phyloP scores from a whole-genome alignment of 2,888 invertebrate species.

The Cheilosia soror region DNA sequence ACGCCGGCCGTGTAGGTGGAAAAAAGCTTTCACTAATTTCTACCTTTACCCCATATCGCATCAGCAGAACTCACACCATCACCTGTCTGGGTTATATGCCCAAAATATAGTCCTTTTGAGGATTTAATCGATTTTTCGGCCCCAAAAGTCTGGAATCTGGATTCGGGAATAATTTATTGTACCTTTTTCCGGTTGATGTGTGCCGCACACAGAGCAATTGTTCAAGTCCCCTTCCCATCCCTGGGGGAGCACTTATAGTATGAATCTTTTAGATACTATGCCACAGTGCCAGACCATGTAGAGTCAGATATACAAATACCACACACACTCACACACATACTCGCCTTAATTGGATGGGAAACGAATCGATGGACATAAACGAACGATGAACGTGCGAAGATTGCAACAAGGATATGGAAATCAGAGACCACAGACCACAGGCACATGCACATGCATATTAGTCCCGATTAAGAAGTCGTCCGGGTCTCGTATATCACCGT shows the following conservation, averaged over 20 bases:
- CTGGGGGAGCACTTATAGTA: constrained; percentile 40
- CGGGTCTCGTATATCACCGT: constrained; percentile 66
- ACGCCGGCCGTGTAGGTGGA: constrained; percentile 51
- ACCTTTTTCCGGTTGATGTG: constrained; percentile 74
- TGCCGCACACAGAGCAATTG: constrained; percentile 67
- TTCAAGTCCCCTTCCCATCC: constrained; percentile 15
- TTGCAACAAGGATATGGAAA: constrained; percentile 71
- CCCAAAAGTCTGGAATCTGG: constrained; percentile 58
- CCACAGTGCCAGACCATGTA: constrained; percentile 11
- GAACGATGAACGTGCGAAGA: constrained; percentile 73
- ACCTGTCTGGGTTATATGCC: constrained; percentile 59
- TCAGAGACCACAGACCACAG: constrained; percentile 41
- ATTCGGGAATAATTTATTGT: constrained; percentile 73
- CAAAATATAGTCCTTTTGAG: constrained; percentile 71
- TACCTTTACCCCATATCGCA: constrained; percentile 16
- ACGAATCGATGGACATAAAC: constrained; percentile 60
- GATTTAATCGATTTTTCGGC: constrained; percentile 73
- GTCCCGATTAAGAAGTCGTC: constrained; percentile 69
- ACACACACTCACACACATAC: background rate
- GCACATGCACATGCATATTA: constrained; percentile 11
- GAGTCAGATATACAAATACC: background rate
- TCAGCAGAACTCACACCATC: constrained; percentile 11
- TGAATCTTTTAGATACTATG: constrained; percentile 36
- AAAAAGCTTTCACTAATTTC: constrained; percentile 69
- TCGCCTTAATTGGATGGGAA: constrained; percentile 69